These are phyloP conservation scores for Chirona hameri DNA, from an alignment of 2,888 invertebrate species.

Conservation along the genomic window DNA sequence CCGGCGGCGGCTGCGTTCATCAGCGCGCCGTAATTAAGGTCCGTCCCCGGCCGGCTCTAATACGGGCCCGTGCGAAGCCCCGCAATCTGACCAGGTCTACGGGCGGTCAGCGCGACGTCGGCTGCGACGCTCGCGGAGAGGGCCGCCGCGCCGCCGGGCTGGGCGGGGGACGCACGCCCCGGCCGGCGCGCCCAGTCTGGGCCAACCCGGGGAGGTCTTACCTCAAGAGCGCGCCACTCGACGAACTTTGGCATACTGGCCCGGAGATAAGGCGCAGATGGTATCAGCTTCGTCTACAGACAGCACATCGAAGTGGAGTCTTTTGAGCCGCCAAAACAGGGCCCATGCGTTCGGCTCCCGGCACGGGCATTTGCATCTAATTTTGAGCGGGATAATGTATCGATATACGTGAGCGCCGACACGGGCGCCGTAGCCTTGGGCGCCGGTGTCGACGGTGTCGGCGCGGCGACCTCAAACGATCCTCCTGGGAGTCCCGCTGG, in stretches of 20 bases:
- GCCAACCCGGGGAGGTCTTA: too few relatives aligned
- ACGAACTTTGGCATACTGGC: too few relatives aligned
- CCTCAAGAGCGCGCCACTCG: too few relatives aligned
- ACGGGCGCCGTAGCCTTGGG: neutral
- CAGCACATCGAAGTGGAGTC: neutral
- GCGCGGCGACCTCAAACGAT: neutral
- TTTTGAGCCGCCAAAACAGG: neutral
- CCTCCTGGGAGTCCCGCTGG: too few relatives aligned
- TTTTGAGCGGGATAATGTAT: neutral
- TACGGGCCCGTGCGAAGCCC: neutral
- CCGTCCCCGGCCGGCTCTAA: neutral
- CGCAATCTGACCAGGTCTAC: neutral
- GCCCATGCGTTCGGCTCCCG: neutral
- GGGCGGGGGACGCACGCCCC: neutral
- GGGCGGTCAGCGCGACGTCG: neutral
- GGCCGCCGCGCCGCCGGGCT: neutral
- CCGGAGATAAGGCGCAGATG: neutral
- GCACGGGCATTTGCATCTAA: neutral
- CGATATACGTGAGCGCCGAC: neutral
- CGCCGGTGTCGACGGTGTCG: neutral
- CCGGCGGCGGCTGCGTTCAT: neutral
- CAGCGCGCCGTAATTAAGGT: neutral
- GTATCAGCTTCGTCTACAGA: neutral
- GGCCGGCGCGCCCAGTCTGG: neutral
- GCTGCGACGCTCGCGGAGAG: neutral